Evolutionary conservation across 2,888 invertebrate genomes (phyloP).

Genomic region (Drosophila maculinotata): DNA sequence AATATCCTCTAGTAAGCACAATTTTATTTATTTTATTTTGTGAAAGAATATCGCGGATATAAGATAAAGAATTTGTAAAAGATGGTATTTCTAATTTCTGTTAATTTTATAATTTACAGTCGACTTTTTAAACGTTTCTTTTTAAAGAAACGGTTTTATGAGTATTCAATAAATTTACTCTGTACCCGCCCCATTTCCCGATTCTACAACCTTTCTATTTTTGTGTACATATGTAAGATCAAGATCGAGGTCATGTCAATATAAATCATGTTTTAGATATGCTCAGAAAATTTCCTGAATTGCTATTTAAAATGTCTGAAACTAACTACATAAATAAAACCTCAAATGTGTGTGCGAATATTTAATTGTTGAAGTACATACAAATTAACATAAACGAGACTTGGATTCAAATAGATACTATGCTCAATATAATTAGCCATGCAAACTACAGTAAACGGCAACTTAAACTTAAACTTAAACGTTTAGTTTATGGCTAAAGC

Average conservation of each 20-base stretch:
- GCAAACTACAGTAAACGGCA: conserved; percentile 21
- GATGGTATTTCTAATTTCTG: no score
- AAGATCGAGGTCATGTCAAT: conserved; percentile 47
- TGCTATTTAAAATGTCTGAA: conserved; percentile 2
- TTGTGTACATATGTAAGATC: conserved; percentile 5
- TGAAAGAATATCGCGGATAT: no score
- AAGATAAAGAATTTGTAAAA: no score
- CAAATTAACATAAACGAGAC: conserved; percentile 42
- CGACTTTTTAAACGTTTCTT: neutral
- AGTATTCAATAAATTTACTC: neutral
- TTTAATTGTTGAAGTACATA: conserved; percentile 21
- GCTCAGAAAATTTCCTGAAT: conserved; percentile 39
- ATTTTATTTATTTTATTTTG: no score
- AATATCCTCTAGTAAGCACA: no score
- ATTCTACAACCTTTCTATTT: conserved; percentile 48
- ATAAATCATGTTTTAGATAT: conserved; percentile 45
- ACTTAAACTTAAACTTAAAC: conserved; percentile 38
- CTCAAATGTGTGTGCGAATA: no score
- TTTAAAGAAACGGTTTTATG: conserved; percentile 8
- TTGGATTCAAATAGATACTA: conserved; percentile 45
- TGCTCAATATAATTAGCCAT: conserved; percentile 57
- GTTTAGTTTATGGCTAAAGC: conserved; percentile 60
- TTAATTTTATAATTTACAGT: no score
- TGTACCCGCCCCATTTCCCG: conserved; percentile 2
- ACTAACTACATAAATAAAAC: neutral